A percentile compares a stretch with the other conserved stretches of the same genome.
These are phyloP conservation scores for Leptodactylus fuscus DNA, from an alignment of 2,113 vertebrate species.

Conservation along the genomic window DNA sequence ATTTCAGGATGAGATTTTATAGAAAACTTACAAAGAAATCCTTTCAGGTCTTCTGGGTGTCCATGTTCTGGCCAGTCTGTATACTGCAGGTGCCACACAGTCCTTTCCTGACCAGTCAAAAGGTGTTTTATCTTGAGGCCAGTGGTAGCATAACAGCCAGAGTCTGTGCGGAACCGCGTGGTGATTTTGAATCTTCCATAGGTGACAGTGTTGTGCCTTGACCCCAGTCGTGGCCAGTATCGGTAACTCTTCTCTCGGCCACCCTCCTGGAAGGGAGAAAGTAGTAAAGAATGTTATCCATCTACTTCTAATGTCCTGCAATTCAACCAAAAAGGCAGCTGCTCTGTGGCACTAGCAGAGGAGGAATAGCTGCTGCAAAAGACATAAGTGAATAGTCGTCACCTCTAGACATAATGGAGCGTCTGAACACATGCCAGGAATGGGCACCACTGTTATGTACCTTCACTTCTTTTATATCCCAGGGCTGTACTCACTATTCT, in stretches of 20 bases:
- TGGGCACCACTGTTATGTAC: too few species aligned
- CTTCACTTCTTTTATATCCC: too few species aligned
- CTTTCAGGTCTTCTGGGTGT: constrained; percentile 93
- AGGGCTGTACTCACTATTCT: too few species aligned
- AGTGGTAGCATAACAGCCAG: constrained; percentile 95
- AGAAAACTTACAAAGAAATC: constrained; percentile 95
- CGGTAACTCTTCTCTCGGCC: constrained; percentile 95
- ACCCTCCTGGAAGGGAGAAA: constrained; percentile 74
- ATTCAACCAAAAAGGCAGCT: not conserved
- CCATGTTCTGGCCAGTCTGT: constrained; percentile 97
- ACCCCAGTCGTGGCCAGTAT: constrained; percentile 96
- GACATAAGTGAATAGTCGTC: too few species aligned
- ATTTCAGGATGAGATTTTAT: too few species aligned
- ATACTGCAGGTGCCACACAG: constrained; percentile 97
- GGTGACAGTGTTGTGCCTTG: constrained; percentile 92
- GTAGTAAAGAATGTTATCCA: not conserved
- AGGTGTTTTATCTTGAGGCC: constrained; percentile 96
- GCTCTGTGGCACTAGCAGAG: not conserved
- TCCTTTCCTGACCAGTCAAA: constrained; percentile 91
- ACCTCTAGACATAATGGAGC: too few species aligned
- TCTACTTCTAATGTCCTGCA: not conserved
- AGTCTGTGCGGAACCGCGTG: constrained; percentile 94
- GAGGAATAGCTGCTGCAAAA: too few species aligned
- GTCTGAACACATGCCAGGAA: too few species aligned
- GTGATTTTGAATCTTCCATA: constrained; percentile 97